A percentile compares a stretch with the other conserved stretches of the same genome.
Evolutionary conservation across 35 echinoderm and acorn worm genomes (phyloP).

Genomic region (Stichopus chloronotus): DNA sequence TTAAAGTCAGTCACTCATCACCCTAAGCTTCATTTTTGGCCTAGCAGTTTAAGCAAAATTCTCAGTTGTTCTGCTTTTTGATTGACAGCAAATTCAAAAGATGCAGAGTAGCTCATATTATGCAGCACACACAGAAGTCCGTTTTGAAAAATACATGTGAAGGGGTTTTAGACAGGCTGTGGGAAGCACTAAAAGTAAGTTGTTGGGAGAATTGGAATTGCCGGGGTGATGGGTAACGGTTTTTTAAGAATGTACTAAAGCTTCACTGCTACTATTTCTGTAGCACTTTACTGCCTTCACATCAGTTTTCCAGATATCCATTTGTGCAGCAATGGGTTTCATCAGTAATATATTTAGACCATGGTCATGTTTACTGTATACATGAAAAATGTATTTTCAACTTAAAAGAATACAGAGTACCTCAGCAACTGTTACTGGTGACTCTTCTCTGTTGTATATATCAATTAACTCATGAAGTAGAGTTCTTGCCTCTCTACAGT

Average conservation of each 20-base stretch:
- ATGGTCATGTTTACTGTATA: neutral
- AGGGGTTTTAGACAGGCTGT: too few species aligned
- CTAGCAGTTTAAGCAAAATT: too few species aligned
- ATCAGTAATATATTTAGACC: neutral
- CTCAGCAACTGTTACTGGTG: slow-evolving; percentile 68
- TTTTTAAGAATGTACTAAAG: neutral
- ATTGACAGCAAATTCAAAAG: too few species aligned
- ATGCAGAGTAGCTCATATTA: too few species aligned
- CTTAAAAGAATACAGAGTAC: slow-evolving; percentile 22
- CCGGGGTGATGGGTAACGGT: neutral
- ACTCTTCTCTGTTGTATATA: slow-evolving; percentile 69
- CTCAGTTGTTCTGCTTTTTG: too few species aligned
- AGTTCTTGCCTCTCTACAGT: slow-evolving; percentile 14
- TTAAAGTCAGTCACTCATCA: too few species aligned
- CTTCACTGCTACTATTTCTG: neutral
- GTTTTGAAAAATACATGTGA: too few species aligned
- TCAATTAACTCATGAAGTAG: slow-evolving; percentile 61
- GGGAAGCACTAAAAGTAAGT: too few species aligned
- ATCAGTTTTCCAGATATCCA: neutral
- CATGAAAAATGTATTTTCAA: neutral
- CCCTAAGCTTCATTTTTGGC: too few species aligned
- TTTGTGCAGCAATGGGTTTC: too few species aligned
- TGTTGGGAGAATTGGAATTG: neutral
- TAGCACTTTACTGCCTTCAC: neutral
- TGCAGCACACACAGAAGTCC: too few species aligned